phyloP scores from a whole-genome alignment of 2,113 vertebrate genomes.

The Ictalurus punctatus region DNA sequence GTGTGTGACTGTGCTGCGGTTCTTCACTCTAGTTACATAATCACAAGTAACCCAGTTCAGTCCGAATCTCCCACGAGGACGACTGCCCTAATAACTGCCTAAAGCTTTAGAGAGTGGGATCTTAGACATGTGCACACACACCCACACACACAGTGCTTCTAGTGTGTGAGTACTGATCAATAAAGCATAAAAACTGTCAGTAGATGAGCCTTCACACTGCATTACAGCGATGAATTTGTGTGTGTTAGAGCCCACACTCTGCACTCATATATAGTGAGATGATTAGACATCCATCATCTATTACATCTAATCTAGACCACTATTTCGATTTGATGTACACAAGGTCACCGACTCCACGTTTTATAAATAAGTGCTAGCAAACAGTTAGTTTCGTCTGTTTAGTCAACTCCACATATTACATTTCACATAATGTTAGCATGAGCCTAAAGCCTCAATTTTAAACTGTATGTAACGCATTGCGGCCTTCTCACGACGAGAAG shows the following conservation, averaged over 20 bases:
- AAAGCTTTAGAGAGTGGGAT: neutral
- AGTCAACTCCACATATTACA: neutral
- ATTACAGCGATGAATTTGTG: neutral
- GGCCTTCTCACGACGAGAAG: neutral
- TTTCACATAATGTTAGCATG: neutral
- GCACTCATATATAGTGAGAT: neutral
- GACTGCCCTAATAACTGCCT: slow-evolving; percentile 29
- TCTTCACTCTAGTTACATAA: slow-evolving; percentile 34
- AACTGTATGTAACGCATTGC: neutral
- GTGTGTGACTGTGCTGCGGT: neutral
- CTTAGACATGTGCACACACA: slow-evolving; percentile 32
- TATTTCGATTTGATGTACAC: neutral
- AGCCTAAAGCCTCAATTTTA: neutral
- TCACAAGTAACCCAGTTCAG: slow-evolving; percentile 24
- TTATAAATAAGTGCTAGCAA: slow-evolving; percentile 3
- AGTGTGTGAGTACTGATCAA: neutral
- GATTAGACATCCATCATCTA: neutral
- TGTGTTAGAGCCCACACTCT: neutral
- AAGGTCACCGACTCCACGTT: neutral
- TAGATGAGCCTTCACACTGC: neutral
- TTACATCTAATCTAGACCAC: neutral
- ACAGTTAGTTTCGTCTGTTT: neutral
- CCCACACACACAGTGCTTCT: neutral
- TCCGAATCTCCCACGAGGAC: slow-evolving; percentile 6
- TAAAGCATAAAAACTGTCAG: neutral